phyloP scores from a whole-genome alignment of 53 echinoderm and acorn worm genomes.

The Crossaster papposus region DNA sequence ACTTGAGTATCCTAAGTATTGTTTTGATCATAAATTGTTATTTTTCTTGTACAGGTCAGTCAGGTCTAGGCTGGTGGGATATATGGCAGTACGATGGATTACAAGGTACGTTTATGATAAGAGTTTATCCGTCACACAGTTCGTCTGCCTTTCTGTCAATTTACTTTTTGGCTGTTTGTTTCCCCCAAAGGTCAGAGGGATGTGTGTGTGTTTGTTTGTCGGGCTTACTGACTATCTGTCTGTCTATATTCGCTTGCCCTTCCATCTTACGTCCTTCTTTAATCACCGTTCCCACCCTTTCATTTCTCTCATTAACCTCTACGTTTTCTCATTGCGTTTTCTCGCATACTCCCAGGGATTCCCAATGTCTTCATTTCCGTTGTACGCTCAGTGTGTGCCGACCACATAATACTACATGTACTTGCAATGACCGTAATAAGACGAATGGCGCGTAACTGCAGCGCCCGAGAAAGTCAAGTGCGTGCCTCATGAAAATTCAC shows the following conservation, averaged over 20 bases:
- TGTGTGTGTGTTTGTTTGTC: neutral
- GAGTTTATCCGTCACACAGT: neutral
- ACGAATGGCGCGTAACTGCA: neutral
- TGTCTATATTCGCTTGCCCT: neutral
- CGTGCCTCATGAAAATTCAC: constrained; percentile 62
- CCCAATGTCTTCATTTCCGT: constrained; percentile 49
- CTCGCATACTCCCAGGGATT: constrained; percentile 24
- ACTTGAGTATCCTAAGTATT: neutral
- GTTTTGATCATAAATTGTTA: neutral
- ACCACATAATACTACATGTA: neutral
- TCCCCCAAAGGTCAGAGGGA: neutral
- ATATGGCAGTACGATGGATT: constrained; percentile 67
- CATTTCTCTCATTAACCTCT: constrained; percentile 24
- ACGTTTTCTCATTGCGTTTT: neutral
- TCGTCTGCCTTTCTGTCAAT: neutral
- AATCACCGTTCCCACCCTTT: neutral
- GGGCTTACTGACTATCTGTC: neutral
- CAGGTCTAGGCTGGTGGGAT: constrained; percentile 62
- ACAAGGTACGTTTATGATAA: constrained; percentile 48
- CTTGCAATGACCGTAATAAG: neutral
- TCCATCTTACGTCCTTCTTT: neutral
- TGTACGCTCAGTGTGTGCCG: neutral
- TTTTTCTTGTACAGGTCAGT: constrained; percentile 27
- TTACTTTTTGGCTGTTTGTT: no score
- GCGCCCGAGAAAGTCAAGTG: constrained; percentile 37